These are phyloP conservation scores for Troides helena DNA, from an alignment of 2,888 invertebrate species.

Conservation along the genomic window DNA sequence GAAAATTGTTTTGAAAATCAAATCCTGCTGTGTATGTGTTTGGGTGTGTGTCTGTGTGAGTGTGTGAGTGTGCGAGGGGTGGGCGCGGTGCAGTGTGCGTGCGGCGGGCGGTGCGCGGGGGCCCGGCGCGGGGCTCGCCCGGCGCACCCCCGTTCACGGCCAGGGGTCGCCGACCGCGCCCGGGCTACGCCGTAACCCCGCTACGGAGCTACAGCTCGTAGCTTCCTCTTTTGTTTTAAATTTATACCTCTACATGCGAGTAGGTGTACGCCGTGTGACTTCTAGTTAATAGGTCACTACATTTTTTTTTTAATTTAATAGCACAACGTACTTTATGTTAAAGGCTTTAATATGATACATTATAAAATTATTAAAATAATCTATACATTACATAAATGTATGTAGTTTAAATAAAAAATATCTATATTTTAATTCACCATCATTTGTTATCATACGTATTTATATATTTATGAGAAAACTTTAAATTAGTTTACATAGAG, in stretches of 20 bases:
- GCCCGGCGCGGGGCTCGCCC: slow-evolving; percentile 37
- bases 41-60: not conserved
- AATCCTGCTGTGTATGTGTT: not conserved
- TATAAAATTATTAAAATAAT: too few relatives aligned
- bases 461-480: too few relatives aligned
- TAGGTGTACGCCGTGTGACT: slow-evolving; percentile 39
- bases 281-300: slow-evolving; percentile 63
- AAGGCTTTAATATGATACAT: too few relatives aligned
- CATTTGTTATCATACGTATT: too few relatives aligned
- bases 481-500: too few relatives aligned
- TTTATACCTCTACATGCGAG: slow-evolving; percentile 38
- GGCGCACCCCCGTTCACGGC: slow-evolving; percentile 76
- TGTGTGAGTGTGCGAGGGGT: slow-evolving; percentile 31
- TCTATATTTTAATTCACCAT: too few relatives aligned
- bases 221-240: slow-evolving; percentile 70
- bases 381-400: too few relatives aligned
- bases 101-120: slow-evolving; percentile 26
- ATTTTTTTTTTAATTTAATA: slow-evolving; percentile 21
- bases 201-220: slow-evolving; percentile 66
- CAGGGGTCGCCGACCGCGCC: slow-evolving; percentile 80
- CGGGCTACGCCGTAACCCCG: slow-evolving; percentile 74
- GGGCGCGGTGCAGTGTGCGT: slow-evolving; percentile 39
- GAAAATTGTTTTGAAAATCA: too few relatives aligned
- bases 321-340: too few relatives aligned
- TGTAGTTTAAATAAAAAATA: too few relatives aligned